Evolutionary conservation across 1,140 invertebrate genomes (phyloP).

Genomic region (Melitaea cinxia): DNA sequence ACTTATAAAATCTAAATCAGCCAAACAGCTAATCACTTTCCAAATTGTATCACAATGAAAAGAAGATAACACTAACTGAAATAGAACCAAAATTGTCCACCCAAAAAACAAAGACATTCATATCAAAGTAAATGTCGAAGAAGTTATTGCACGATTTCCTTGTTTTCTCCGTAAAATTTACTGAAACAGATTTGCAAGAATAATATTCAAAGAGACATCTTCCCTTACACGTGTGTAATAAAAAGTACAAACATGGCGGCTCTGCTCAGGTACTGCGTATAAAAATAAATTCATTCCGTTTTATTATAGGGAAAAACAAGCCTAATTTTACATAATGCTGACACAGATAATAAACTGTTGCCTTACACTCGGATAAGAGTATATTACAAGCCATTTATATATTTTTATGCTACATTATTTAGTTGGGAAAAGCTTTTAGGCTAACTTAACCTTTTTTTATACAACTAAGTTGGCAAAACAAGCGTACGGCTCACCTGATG

Average conservation of each 20-base stretch:
- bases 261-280: conserved; percentile 17
- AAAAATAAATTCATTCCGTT: conserved; percentile 31
- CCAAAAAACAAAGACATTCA: neutral
- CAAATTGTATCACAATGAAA: no score
- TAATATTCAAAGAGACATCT: neutral
- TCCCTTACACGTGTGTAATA: conserved; percentile 13
- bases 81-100: neutral
- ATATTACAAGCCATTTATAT: no score
- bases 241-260: conserved; percentile 19
- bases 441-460: no score
- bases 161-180: neutral
- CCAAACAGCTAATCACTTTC: no score
- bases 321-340: conserved; percentile 31
- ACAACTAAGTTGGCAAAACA: no score
- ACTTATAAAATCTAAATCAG: no score
- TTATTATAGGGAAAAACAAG: conserved; percentile 27
- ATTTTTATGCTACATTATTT: no score
- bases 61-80: neutral
- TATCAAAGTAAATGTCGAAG: neutral
- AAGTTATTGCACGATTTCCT: neutral
- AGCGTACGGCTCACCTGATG: no score
- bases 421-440: no score
- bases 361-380: neutral
- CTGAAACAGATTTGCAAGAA: neutral
- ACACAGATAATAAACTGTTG: conserved; percentile 22